These are phyloP conservation scores for Petrolisthes manimaculis DNA, from an alignment of 2,888 invertebrate genomes.

Conservation along the genomic window DNA sequence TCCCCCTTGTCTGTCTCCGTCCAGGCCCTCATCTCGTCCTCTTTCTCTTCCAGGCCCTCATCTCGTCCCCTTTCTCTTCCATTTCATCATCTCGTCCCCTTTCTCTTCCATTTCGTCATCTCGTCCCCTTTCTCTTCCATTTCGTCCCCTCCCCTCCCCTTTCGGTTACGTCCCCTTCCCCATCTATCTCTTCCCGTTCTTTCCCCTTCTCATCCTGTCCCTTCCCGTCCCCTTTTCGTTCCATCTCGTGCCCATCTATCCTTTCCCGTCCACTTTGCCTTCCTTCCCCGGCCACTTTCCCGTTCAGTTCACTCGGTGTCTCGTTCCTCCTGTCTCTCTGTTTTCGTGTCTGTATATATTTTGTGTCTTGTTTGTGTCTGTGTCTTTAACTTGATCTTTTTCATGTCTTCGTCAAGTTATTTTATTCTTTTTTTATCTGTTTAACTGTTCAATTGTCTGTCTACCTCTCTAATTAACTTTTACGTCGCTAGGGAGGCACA, in stretches of 20 bases:
- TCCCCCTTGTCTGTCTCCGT: neutral
- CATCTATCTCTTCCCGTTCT: neutral
- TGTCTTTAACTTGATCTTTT: no score
- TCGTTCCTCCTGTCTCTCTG: conserved; percentile 1
- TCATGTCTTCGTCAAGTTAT: no score
- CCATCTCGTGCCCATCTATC: neutral
- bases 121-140: neutral
- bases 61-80: neutral
- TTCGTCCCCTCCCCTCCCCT: neutral
- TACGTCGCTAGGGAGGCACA: no score
- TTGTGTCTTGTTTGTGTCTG: no score
- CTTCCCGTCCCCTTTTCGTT: neutral
- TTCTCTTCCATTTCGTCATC: neutral
- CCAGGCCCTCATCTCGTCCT: neutral
- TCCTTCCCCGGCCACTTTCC: neutral
- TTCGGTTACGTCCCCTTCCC: neutral
- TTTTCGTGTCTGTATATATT: no score
- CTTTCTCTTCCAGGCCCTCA: neutral
- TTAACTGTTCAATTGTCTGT: no score
- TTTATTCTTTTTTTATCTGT: no score
- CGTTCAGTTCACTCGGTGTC: neutral
- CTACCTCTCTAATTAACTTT: no score
- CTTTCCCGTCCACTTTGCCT: neutral
- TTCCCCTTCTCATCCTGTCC: neutral
- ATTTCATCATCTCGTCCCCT: no score